phyloP scores from a whole-genome alignment of 2,797 vertebrate genomes.

The Chloroceryle amazona region DNA sequence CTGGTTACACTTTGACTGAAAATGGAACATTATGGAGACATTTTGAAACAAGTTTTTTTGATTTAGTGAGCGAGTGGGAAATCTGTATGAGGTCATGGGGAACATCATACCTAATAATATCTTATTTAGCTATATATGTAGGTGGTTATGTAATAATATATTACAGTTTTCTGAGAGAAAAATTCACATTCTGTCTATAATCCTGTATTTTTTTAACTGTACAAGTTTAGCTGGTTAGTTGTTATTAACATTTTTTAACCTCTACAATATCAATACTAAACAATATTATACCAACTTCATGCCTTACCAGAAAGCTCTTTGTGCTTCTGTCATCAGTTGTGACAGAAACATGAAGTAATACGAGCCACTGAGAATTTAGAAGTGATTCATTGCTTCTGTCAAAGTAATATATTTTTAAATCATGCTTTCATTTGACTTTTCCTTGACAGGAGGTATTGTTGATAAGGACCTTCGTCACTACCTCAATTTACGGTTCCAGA shows the following conservation, averaged over 20 bases:
- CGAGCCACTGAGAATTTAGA: not conserved
- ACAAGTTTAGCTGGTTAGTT: not conserved
- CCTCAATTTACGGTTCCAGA: conserved; percentile 99
- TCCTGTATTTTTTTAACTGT: not conserved
- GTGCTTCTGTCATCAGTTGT: accelerated
- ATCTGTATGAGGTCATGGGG: not conserved
- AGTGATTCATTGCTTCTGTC: conserved; percentile 15
- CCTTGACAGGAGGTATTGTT: conserved; percentile 92
- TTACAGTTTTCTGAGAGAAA: not conserved
- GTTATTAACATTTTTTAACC: not conserved
- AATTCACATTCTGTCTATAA: not conserved
- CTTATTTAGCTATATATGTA: not conserved
- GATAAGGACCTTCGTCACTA: conserved; percentile 98
- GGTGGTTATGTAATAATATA: not conserved
- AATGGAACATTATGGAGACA: not conserved
- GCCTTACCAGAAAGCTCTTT: not conserved
- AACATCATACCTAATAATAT: not conserved
- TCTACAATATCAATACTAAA: not conserved
- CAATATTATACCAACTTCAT: not conserved
- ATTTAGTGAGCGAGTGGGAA: not conserved
- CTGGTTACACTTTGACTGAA: not conserved
- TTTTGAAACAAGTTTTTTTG: not conserved
- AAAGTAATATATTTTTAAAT: conserved; percentile 1
- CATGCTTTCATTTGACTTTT: conserved; percentile 21
- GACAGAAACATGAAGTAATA: not conserved